A percentile compares a stretch with the other conserved stretches of the same genome.
These are phyloP conservation scores for Rallus limicola DNA, from an alignment of 2,113 vertebrate genomes.

Conservation along the genomic window DNA sequence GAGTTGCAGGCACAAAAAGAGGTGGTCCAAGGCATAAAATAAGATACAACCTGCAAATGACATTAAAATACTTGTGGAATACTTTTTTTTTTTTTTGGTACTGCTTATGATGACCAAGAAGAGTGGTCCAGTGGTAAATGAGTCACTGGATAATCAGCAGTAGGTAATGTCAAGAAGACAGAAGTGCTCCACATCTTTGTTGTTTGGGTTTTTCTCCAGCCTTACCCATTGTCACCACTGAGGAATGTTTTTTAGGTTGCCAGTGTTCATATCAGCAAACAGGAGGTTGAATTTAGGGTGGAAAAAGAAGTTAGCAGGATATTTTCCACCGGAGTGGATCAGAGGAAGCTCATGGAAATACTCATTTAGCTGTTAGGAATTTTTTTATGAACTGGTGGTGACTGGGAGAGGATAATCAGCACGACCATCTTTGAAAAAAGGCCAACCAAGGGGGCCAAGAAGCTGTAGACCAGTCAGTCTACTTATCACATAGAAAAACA, in stretches of 20 bases:
- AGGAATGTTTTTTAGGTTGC: neutral
- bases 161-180: neutral
- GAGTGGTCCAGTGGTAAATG: neutral
- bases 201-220: neutral
- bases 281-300: neutral
- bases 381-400: neutral
- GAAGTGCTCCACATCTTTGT: neutral
- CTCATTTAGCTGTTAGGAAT: neutral
- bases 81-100: neutral
- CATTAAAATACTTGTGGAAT: too few relatives aligned
- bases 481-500: conserved; percentile 9
- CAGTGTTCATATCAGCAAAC: neutral
- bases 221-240: neutral
- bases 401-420: neutral
- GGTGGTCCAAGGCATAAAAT: neutral
- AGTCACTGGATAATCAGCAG: neutral
- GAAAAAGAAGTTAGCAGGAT: neutral
- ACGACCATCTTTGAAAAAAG: neutral
- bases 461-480: neutral
- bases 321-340: neutral
- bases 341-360: neutral
- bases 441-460: neutral
- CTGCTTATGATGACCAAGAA: neutral
- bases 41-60: neutral
- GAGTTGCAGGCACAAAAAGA: neutral